Percentiles rank a stretch among this genome's conserved stretches.
phyloP scores from a whole-genome alignment of 2,888 invertebrate species.

The Drosophila prolongata region DNA sequence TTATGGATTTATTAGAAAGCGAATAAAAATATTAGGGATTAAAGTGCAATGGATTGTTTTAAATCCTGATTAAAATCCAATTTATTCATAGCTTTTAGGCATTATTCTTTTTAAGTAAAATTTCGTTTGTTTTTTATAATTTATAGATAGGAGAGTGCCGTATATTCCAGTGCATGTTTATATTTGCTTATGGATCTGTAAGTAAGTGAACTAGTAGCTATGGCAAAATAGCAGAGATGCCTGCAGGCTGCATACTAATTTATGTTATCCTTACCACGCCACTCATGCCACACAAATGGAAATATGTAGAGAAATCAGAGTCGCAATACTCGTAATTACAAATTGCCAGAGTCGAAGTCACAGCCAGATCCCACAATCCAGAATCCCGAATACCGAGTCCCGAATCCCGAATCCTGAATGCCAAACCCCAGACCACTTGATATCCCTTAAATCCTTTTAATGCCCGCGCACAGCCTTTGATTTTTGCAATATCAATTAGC shows the following conservation, averaged over 20 bases:
- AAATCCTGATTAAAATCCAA: too few species aligned
- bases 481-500: conserved; percentile 76
- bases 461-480: conserved; percentile 61
- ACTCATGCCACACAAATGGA: not conserved
- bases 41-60: too few species aligned
- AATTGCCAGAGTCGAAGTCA: conserved; percentile 46
- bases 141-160: too few species aligned
- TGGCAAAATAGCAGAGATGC: conserved; percentile 15
- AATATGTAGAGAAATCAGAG: conserved; percentile 19
- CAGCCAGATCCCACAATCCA: conserved; percentile 8
- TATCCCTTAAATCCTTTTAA: conserved; percentile 52
- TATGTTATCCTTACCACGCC: conserved; percentile 43
- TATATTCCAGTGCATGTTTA: conserved; percentile 1
- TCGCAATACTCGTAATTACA: conserved; percentile 52
- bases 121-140: too few species aligned
- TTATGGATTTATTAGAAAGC: too few species aligned
- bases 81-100: too few species aligned
- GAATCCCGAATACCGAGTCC: conserved; percentile 3
- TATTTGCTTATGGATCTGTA: conserved; percentile 13
- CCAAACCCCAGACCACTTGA: conserved; percentile 11
- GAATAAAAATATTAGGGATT: too few species aligned
- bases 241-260: conserved; percentile 56
- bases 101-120: too few species aligned
- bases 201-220: conserved; percentile 18
- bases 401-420: not conserved